Base-by-base conservation (phyloP, 1,140 invertebrate species). In the Bombus fervidus region DNA sequence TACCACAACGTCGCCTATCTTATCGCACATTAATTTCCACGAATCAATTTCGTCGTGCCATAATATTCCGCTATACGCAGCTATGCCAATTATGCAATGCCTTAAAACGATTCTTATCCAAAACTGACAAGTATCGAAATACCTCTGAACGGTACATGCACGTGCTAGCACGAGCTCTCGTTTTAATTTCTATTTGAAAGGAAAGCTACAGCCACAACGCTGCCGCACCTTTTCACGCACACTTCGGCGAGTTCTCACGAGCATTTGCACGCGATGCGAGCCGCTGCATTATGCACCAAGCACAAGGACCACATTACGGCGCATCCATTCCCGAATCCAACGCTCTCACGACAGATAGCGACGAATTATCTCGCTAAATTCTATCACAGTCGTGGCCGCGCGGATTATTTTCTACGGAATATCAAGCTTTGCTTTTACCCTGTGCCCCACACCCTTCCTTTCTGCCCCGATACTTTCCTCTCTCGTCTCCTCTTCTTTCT, bases 301-400 rank as follows among this genome's bases (percentile, higher is more conserved):
- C 85, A 84, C 75, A 62, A 64, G 69, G 86, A 62, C 78, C 73
- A 72, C 86, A 87, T 89, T 82, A 85, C 85, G 34, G 78, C 18
- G 78, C 81, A 87, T 90, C 85, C 74, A 82, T 87, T 74, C 68
- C 72, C 73, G 34, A 89, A 87, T 72, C 43, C 78, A 12, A 83
- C 43, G 62, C 66, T 85, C 80, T 74, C 80, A 37, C 75, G 73
- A 81, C 64, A 1, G 81, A 80, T 53, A 25, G 66, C 57, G 64
- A 85, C 66, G 83, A 89, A 86, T 89, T 88, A 89, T 89, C 83
- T 71, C 62, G 66, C 78, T 78, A 89, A 89, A 86, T 89, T 89
- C 83, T 88, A 86, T 88, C 77, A 47, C 37, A 64, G 86, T 71
- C 64, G n/a, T 72, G 41, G 62, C 37, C 69, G 43, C 79, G 62